Percentiles rank a stretch among this genome's conserved stretches.
These are phyloP conservation scores for Rhingia campestris DNA, from an alignment of 2,888 invertebrate genomes.

Conservation along the genomic window DNA sequence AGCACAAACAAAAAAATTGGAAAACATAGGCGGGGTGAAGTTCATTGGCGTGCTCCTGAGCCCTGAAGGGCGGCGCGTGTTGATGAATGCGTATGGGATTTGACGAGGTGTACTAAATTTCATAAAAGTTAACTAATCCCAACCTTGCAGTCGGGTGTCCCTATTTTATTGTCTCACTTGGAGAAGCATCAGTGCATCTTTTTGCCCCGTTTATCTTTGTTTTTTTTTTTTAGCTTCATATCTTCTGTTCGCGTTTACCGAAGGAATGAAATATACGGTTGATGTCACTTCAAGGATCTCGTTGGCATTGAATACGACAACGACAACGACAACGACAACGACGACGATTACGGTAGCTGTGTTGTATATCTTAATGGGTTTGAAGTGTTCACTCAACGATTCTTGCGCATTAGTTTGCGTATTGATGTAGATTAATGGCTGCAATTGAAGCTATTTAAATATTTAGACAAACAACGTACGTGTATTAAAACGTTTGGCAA, in stretches of 20 bases:
- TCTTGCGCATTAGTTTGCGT: constrained; percentile 32
- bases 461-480: constrained; percentile 15
- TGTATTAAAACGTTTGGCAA: constrained; percentile 1
- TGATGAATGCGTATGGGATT: neutral
- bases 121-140: constrained; percentile 41
- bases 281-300: constrained; percentile 30
- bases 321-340: neutral
- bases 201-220: constrained; percentile 3
- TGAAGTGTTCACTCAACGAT: constrained; percentile 38
- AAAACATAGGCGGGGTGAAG: neutral
- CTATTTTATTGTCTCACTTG: constrained; percentile 41
- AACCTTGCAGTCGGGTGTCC: neutral
- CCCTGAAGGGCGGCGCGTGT: neutral
- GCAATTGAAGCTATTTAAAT: constrained; percentile 46
- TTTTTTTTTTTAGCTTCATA: neutral
- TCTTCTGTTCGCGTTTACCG: no score
- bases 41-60: constrained; percentile 16
- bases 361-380: constrained; percentile 48
- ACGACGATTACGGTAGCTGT: neutral
- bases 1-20: constrained; percentile 19
- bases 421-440: constrained; percentile 42
- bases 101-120: constrained; percentile 17
- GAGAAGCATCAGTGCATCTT: constrained; percentile 23
- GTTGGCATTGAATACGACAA: neutral
- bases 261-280: constrained; percentile 7